Evolutionary conservation across 2,888 invertebrate species (phyloP).

Genomic region (Bombylius discolor): DNA sequence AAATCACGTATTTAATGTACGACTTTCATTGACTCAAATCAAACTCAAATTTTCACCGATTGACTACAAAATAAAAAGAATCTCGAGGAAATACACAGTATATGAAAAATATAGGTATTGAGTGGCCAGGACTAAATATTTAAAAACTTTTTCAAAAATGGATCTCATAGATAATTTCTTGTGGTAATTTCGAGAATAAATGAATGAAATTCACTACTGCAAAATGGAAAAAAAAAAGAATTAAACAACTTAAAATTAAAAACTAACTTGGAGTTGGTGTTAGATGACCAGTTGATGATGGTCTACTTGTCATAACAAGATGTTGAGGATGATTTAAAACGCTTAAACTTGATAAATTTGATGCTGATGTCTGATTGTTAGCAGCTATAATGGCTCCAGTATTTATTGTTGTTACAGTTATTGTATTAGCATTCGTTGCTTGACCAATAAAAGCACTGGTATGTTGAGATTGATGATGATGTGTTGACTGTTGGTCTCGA

Average conservation of each 20-base stretch:
- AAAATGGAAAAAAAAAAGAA: no score
- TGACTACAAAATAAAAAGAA: no score
- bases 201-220: no score
- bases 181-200: no score
- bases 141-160: no score
- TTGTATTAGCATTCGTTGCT: slow-evolving; percentile 17
- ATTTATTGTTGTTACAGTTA: slow-evolving; percentile 26
- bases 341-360: slow-evolving; percentile 37
- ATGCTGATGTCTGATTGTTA: slow-evolving; percentile 26
- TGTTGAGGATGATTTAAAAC: slow-evolving; percentile 42
- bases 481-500: slow-evolving; percentile 56
- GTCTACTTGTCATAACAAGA: slow-evolving; percentile 40
- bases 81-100: no score
- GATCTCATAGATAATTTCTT: no score
- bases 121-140: no score
- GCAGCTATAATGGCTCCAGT: slow-evolving; percentile 22
- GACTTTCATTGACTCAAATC: no score
- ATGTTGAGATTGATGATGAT: slow-evolving; percentile 19
- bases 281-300: slow-evolving; percentile 45
- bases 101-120: no score
- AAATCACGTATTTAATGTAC: no score
- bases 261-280: slow-evolving; percentile 43
- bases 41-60: no score
- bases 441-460: slow-evolving; percentile 17
- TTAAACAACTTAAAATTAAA: background rate